Base-by-base conservation (phyloP, 1,140 invertebrate genomes). In the Drosophila albomicans region DNA sequence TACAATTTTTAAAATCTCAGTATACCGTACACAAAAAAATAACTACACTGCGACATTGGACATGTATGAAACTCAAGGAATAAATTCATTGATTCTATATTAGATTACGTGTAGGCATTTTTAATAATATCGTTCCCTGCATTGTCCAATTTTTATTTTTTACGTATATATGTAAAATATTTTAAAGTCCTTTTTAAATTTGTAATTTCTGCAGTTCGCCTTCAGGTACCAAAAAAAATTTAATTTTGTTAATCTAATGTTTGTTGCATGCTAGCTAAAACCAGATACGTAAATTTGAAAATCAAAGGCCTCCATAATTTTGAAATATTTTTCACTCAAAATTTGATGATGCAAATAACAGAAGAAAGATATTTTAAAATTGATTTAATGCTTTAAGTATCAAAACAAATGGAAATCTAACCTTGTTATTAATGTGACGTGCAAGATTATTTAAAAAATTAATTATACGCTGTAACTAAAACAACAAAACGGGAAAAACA, bases 231-330 rank as follows among this genome's bases (percentile, higher is more conserved):
- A 71, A 32, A 49, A 28, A 43, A 20, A 54, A 51, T 56, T 56
- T 38, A 52, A 49, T 72, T 72, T 65, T 72, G 32, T 65, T 56
- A 20, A 51, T 38, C 43, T 48, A 75, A 71, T 65, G 48, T 71
- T 71, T 71, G 68, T 65, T 71, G 61, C 54, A 72, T 72, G 57
- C 64, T 81, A 88, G 77, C 70, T 75, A 76, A 77, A 85, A 85
- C 85, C 81, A 89, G 65, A 89, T 89, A 89, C 85, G 85, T 89
- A 89, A 89, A 73, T 73, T 85, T 81, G 84, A 72, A 88, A 82
- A 78, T 79, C 35, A 76, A 89, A 72, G 68, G 86, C 86, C 86
- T 89, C 57, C 15, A 66, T 65, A 76, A 68, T 75, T 81, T 84
- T 76, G 16, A 67, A 71, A 81, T 79, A 73, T 65, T 74, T 78